These are phyloP conservation scores for Aelia acuminata DNA, from an alignment of 2,888 invertebrate genomes.

Conservation along the genomic window DNA sequence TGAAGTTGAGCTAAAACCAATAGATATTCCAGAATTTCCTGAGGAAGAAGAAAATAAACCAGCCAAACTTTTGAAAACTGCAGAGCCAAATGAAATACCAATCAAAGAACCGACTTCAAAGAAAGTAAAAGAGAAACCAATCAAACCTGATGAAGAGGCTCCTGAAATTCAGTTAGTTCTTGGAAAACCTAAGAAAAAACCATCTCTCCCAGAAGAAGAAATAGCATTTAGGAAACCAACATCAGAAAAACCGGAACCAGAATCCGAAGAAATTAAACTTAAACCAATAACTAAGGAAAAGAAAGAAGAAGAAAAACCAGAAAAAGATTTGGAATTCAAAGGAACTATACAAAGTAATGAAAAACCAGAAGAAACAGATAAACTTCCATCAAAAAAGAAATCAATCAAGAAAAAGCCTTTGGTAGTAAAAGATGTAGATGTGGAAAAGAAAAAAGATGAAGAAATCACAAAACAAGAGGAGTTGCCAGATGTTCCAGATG, in stretches of 20 bases:
- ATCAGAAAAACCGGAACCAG: slow-evolving; percentile 59
- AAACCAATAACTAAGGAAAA: slow-evolving; percentile 68
- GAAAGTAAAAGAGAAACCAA: slow-evolving; percentile 36
- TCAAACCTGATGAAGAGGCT: slow-evolving; percentile 68
- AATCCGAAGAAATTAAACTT: slow-evolving; percentile 69
- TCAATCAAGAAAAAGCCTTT: slow-evolving; percentile 67
- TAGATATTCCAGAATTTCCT: slow-evolving; percentile 61
- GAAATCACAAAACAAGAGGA: slow-evolving; percentile 67
- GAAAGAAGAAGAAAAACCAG: slow-evolving; percentile 68
- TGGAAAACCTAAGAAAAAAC: slow-evolving; percentile 39
- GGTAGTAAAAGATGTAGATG: slow-evolving; percentile 66
- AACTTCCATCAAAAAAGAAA: slow-evolving; percentile 63
- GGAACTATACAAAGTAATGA: slow-evolving; percentile 63
- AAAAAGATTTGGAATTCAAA: slow-evolving; percentile 65
- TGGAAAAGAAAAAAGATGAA: slow-evolving; percentile 65
- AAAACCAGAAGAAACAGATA: slow-evolving; percentile 67
- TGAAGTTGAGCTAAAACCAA: slow-evolving; percentile 64
- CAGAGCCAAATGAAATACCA: slow-evolving; percentile 67
- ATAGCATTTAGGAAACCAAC: slow-evolving; percentile 31
- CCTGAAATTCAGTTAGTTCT: slow-evolving; percentile 64
- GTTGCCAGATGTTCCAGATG: slow-evolving; percentile 66
- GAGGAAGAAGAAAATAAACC: slow-evolving; percentile 55
- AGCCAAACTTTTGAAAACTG: slow-evolving; percentile 64
- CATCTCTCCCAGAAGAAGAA: slow-evolving; percentile 58
- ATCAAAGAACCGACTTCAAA: slow-evolving; percentile 61